Percentiles rank a stretch among this genome's conserved stretches.
Conservation (phyloP, 2,113 vertebrate species). For the Crotalus tigris region DNA sequence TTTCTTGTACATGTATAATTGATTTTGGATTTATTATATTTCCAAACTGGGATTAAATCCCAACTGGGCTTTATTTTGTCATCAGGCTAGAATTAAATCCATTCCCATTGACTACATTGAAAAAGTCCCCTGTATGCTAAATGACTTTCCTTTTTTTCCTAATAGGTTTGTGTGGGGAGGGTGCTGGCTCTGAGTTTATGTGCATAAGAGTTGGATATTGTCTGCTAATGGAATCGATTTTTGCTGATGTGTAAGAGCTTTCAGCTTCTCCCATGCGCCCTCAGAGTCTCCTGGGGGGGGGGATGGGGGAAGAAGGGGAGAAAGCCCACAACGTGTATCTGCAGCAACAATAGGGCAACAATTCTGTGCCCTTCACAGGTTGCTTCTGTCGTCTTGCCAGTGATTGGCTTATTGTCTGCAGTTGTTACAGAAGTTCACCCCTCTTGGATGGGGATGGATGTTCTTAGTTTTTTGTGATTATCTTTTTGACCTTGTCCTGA, state of each 20-base stretch:
- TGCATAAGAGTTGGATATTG: neutral
- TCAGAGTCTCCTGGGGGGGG: neutral
- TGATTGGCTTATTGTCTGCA: neutral
- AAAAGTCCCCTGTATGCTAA: neutral
- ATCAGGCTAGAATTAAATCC: fast-evolving
- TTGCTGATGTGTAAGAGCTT: neutral
- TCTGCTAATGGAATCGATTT: neutral
- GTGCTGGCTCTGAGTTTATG: neutral
- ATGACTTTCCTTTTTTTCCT: fast-evolving
- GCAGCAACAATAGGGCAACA: neutral
- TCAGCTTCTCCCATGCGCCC: neutral
- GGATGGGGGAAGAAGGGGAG: neutral
- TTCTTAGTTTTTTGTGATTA: neutral
- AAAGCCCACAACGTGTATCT: neutral
- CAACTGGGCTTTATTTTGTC: neutral
- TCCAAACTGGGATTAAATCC: neutral
- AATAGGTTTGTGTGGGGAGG: fast-evolving
- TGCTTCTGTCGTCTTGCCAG: neutral
- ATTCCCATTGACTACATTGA: neutral
- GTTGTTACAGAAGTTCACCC: neutral
- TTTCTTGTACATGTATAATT: neutral
- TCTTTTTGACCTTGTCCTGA: neutral
- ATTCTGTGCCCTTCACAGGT: neutral
- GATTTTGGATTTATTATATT: neutral
- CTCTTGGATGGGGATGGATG: neutral